A percentile compares a stretch with the other conserved stretches of the same genome.
These are phyloP conservation scores for Bradysia coprophila DNA, from an alignment of 1,140 invertebrate species.

Conservation along the genomic window DNA sequence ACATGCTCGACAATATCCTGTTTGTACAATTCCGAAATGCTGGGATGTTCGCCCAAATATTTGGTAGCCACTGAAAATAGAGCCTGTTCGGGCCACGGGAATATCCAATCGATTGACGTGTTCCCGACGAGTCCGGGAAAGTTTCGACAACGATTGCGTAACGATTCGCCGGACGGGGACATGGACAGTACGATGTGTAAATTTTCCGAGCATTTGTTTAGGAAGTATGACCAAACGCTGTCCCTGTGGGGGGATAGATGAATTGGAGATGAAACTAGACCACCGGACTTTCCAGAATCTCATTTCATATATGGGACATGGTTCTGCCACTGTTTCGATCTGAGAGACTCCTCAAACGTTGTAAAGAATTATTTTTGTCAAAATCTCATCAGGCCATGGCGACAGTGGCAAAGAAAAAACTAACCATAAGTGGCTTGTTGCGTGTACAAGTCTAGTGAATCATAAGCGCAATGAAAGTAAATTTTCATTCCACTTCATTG, in stretches of 20 bases:
- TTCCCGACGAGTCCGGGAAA: conserved; percentile 86
- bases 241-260: conserved; percentile 39
- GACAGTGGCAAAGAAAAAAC: too few species aligned
- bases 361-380: too few species aligned
- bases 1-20: conserved; percentile 58
- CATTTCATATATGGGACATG: too few species aligned
- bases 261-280: too few species aligned
- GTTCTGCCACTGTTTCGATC: too few species aligned
- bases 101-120: conserved; percentile 86
- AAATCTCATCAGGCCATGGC: too few species aligned
- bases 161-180: conserved; percentile 64
- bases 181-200: conserved; percentile 79
- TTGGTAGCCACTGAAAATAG: conserved; percentile 66
- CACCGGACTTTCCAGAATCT: too few species aligned
- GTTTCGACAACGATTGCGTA: conserved; percentile 65
- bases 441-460: too few species aligned
- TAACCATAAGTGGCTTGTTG: too few species aligned
- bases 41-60: conserved; percentile 39
- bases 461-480: too few species aligned
- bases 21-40: conserved; percentile 43
- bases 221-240: conserved; percentile 69
- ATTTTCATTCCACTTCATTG: too few species aligned
- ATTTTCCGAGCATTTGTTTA: conserved; percentile 54
- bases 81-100: conserved; percentile 80
- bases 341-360: too few species aligned